Evolutionary conservation across 2,797 vertebrate species (phyloP).

Genomic region (Balearica regulorum): DNA sequence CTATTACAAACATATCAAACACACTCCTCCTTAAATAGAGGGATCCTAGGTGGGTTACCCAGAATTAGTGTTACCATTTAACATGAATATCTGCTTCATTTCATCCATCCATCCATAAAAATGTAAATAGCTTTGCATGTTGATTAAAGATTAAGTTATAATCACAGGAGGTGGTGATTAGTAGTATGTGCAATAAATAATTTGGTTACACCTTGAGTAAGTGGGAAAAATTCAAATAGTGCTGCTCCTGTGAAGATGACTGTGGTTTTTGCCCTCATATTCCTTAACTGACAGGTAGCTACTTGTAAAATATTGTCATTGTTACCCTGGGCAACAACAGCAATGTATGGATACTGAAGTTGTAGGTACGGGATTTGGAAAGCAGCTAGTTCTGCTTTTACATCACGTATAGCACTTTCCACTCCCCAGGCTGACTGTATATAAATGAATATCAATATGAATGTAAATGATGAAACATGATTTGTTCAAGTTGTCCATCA

Average conservation of each 20-base stretch:
- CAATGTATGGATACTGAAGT: not conserved
- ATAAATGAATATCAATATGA: not conserved
- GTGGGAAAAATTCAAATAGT: not conserved
- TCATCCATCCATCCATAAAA: not conserved
- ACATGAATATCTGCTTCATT: not conserved
- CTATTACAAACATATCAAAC: not conserved
- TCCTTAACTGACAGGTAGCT: not conserved
- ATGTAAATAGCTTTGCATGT: not conserved
- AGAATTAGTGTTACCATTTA: not conserved
- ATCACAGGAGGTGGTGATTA: not conserved
- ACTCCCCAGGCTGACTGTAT: not conserved
- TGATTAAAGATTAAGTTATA: not conserved
- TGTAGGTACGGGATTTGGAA: not conserved
- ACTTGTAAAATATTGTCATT: not conserved
- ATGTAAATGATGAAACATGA: not conserved
- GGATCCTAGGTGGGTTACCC: not conserved
- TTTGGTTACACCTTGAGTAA: not conserved
- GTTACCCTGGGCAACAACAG: not conserved
- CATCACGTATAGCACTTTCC: not conserved
- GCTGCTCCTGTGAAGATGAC: not conserved
- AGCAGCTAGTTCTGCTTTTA: not conserved
- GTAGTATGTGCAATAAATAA: not conserved
- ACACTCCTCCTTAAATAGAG: not conserved
- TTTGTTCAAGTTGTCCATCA: not conserved
- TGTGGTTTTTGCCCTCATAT: not conserved